Evolutionary conservation across 2,797 vertebrate genomes (phyloP), one percentile per base, ranked within the genome.

Genomic region (Margarornis squamiger): DNA sequence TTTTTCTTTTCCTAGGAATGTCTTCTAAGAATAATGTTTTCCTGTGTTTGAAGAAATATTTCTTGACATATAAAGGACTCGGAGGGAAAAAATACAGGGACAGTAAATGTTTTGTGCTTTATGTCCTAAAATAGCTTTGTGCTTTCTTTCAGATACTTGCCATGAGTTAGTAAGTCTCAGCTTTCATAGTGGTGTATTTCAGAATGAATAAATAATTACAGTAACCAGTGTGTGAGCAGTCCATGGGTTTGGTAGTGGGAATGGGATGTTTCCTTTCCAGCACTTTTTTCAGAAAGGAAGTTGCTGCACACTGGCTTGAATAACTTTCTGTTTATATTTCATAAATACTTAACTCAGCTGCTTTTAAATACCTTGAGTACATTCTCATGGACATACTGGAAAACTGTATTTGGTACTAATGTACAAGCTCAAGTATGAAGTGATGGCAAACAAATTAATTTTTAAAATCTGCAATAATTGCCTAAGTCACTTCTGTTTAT

Each of bases 191-290:
- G 46, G 10, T 45, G 22, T 57, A 32, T 86, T 94, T 95, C 46
- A 77, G 79, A 91, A 78, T 62, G 21, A 87, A 46, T 93, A 74
- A 93, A 51, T 93, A 86, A 95, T 95, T 90, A 72, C 21, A 82
- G 80, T 76, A 68, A 79, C 92, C 43, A 57, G 32, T 12, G 39
- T 54, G 17, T 17, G 23, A 94, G 63, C 66, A 84, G 30, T 27
- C 36, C 22, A 3, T n/a, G 30, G 45, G 15, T 81, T 81, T 78
- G 30, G 19, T 41, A 22, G 52, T 43, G 65, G 48, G 27, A 73
- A 48, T 51, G n/a, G 2, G 6, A 68, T 49, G 5, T 52, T 84
- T 70, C 12, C 34, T 77, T 80, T 48, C 68, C 43, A 86, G 46
- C 46, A 48, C 24, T 6, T 39, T 71, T 62, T 59, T 39, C 46